These are phyloP conservation scores for Ciconia nigra DNA, from an alignment of 2,797 vertebrate genomes.

Conservation along the genomic window DNA sequence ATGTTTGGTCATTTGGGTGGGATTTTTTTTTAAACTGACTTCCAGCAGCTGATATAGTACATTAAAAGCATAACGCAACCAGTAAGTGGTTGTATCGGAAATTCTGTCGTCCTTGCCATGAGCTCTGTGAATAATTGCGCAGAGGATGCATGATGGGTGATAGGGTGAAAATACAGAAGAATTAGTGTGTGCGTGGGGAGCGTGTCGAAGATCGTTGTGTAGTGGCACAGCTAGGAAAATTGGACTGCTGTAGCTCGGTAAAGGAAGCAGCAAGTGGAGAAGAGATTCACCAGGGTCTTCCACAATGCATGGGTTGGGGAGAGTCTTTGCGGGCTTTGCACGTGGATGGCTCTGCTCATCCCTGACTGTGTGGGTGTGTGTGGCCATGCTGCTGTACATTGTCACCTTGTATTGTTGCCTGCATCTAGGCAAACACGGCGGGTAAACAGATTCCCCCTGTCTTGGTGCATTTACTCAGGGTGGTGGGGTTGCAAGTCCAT, in stretches of 20 bases:
- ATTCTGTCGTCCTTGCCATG: neutral
- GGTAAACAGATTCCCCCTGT: neutral
- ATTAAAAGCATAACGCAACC: neutral
- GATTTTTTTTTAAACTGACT: neutral
- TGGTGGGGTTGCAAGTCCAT: neutral
- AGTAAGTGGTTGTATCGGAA: neutral
- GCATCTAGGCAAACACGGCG: accelerated
- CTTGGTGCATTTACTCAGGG: neutral
- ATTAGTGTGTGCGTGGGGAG: neutral
- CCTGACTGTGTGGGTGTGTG: neutral
- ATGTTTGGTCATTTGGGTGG: neutral
- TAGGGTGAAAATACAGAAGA: neutral
- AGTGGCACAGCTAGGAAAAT: neutral
- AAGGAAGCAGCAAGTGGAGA: neutral
- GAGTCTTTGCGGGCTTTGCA: neutral
- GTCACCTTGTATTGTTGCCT: neutral
- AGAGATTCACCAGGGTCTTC: neutral
- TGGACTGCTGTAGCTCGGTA: neutral
- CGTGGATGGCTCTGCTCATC: neutral
- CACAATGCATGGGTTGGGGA: neutral
- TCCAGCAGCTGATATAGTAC: neutral
- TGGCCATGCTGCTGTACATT: neutral
- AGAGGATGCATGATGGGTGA: neutral
- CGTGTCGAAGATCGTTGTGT: accelerated
- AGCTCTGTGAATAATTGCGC: neutral